Evolutionary conservation across 2,888 invertebrate species (phyloP), one percentile per base, ranked within the genome.

Genomic region (Rhaphigaster nebulosa): DNA sequence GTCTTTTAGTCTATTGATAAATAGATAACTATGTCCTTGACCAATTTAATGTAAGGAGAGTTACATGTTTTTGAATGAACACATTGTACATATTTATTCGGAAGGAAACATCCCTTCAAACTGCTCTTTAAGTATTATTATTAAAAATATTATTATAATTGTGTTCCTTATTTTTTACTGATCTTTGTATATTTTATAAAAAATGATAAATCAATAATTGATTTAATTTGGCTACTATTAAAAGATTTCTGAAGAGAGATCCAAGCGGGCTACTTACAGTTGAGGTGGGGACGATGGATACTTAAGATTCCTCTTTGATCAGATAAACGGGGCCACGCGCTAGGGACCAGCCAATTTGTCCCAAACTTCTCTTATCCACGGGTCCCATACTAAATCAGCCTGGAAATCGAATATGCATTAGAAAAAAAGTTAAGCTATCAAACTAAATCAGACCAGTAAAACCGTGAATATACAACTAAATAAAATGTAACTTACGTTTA

Each of bases 311-410:
- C 84, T 45, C 84, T n/a, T n/a, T 26, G 84, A 84, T 84, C 84
- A 45, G 84, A 84, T 84, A 84, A 84, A 84, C 13, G 18, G n/a
- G 38, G 84, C 84, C 84, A 84, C 84, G 84, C 84, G 84, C 84
- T 84, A n/a, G 38, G 13, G 15, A 84, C 70, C 70, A n/a, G 26
- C 26, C 84, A 84, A 84, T 84, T 84, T 84, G 84, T 84, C 84
- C 84, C 84, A 45, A n/a, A 50, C 84, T 45, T 84, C 45, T 84
- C 29, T 29, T 29, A 26, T 20, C 80, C 80, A 13, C 13, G 45
- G 26, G 4, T 15, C 15, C 45, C n/a, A 1, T 20, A 1, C 38
- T 20, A 1, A 76, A 76, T 76, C 23, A 38, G 38, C 23, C 38
- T 65, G 0, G 29, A 65, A 38, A 34, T 70, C 34, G 34, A 76